Evolutionary conservation across 2,113 vertebrate species (phyloP).

Genomic region (Myanophis thanlyinensis): DNA sequence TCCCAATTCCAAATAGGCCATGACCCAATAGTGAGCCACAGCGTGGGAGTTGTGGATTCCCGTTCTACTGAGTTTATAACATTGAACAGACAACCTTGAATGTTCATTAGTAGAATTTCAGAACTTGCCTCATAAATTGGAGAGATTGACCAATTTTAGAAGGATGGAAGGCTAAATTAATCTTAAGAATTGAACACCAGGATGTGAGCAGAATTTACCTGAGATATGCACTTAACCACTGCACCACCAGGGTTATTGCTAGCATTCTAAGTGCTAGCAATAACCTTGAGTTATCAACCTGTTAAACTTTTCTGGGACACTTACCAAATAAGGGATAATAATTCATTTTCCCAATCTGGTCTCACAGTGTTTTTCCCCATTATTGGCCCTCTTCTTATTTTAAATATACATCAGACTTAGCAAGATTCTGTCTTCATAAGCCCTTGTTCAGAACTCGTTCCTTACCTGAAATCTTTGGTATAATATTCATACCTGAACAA

Average conservation of each 20-base stretch:
- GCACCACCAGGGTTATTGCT: neutral
- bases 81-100: neutral
- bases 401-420: neutral
- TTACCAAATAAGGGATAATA: neutral
- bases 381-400: neutral
- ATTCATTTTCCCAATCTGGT: neutral
- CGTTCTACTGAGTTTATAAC: neutral
- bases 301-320: neutral
- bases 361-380: neutral
- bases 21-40: neutral
- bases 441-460: neutral
- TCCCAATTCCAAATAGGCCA: too few species aligned
- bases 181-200: neutral
- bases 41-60: neutral
- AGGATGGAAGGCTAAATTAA: neutral
- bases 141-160: neutral
- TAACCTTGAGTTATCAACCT: neutral
- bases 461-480: neutral
- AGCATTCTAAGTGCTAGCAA: neutral
- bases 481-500: neutral
- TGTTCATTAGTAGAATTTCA: neutral
- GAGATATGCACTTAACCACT: neutral
- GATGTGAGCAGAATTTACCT: neutral
- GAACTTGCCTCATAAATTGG: neutral
- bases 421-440: neutral